Evolutionary conservation across 1,140 invertebrate genomes (phyloP), one percentile per base, ranked within the genome.

Genomic region (Lineus longissimus): DNA sequence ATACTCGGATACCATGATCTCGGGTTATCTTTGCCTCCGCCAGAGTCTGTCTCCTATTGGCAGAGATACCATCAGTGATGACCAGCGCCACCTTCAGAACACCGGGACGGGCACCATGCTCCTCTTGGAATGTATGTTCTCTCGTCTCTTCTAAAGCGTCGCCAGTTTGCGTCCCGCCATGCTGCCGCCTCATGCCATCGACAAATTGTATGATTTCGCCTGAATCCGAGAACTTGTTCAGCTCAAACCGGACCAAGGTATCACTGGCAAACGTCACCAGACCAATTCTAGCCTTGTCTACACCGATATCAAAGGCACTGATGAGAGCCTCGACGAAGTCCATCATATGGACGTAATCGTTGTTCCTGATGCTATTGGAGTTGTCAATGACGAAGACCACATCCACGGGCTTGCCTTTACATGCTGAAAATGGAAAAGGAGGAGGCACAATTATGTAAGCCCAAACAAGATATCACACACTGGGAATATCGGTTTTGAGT

Each of bases 181-280:
- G 65, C 17, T 36, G 33, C 33, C 71, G 70, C 11, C 55, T 47
- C 30, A 76, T 73, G 25, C 56, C 36, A 51, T 73, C 69, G 11
- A 77, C 66, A 25, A 69, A 70, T 11, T 27, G 9, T 2, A 70
- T 6, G 11, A 75, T 47, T 9, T 68, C 62, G 31, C 15, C 19
- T 47, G 62, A 71, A 1, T 61, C 67, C 7, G 45, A 57, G 65
- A 70, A 75, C 31, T 65, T 60, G 33, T 74, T 70, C 31, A 78
- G 68, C 41, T 75, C 62, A 65, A 76, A 78, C 25, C 72, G 11
- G 0, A 66, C 25, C 29, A 63, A 59, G 11, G 76, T 67, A 0
- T 63, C 57, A 54, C 75, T 72, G 66, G 74, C 77, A 67, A 76
- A 79, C 7, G 70, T 75, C 13, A 76, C 69, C 0, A 77, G 56